phyloP scores from a whole-genome alignment of 2,113 vertebrate genomes.

The Pluvialis apricaria region DNA sequence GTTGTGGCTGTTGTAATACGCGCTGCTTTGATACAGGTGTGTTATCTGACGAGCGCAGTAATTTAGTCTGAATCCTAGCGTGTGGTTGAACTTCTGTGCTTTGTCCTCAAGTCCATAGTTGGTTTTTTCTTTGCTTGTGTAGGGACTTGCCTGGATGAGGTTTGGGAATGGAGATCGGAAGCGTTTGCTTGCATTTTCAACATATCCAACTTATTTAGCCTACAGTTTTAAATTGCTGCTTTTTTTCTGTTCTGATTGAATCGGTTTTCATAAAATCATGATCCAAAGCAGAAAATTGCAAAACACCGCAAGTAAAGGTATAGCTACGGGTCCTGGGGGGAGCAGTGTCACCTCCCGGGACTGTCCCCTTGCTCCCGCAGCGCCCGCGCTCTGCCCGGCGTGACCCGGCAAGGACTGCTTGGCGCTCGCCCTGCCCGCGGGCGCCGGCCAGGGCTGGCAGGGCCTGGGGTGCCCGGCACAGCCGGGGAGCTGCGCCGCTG shows the following conservation, averaged over 20 bases:
- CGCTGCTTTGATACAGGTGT: accelerated
- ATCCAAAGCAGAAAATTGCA: background rate
- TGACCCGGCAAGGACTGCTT: background rate
- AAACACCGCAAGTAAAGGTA: too few relatives aligned
- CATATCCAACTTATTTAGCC: accelerated
- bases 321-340: background rate
- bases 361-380: background rate
- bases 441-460: background rate
- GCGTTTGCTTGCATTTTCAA: background rate
- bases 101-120: background rate
- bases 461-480: background rate
- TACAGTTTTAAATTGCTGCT: background rate
- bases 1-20: background rate
- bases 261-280: background rate
- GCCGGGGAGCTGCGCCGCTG: background rate
- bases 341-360: background rate
- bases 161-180: background rate
- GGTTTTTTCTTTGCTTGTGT: background rate
- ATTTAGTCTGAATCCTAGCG: background rate
- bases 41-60: background rate
- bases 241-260: background rate
- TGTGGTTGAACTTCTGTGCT: background rate
- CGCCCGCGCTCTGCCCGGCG: background rate
- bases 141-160: background rate
- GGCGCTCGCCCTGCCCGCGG: background rate